Base-by-base conservation (phyloP, 2,113 vertebrate species). In the Mugil cephalus region DNA sequence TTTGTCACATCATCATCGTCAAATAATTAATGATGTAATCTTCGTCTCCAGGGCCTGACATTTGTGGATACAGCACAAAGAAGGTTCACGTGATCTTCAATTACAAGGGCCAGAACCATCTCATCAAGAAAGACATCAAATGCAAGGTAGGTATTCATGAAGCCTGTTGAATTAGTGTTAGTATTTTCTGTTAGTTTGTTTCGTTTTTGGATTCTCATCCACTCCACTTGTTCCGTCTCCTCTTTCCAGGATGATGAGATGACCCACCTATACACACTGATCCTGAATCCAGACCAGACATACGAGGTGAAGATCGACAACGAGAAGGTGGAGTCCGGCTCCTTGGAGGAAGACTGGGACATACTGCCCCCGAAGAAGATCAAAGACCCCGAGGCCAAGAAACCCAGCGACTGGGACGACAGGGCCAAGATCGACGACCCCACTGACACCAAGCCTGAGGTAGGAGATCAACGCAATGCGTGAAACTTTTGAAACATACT, bases 31-130 rank as follows among this genome's bases (percentile, higher is more conserved):
- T 45, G 10, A 21, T 8, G 34, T 66, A 30, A 24, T 1, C 1
- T 59, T n/a, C 63, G 93, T 94, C 80, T 89, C 3, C 86, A 97
- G 95, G 96, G 18, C 95, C 96, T 7, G 96, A 97, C 80, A 96
- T 97, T 58, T 97, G 96, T 84, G 95, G 95, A 74, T 95, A 94
- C 76, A 94, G 94, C 77, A 93, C 94, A 42, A 96, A 94, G 88
- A 96, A 95, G 82, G 94, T 96, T 56, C 95, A 97, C 1, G 94
- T 96, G 35, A 96, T 97, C 77, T 91, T 97, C 74, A 93, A 94
- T 79, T 94, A 96, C 90, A 96, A 96, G 90, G 93, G 94, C 68
- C 92, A 95, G 80, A 94, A 94, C 74, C 90, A 95, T 24, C 91
- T 91, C 43, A 92, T 95, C 69, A 96, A 95, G 87, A 96, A 96